Base-by-base conservation (phyloP, 2,888 invertebrate species). In the Sinohyriopsis cumingii region DNA sequence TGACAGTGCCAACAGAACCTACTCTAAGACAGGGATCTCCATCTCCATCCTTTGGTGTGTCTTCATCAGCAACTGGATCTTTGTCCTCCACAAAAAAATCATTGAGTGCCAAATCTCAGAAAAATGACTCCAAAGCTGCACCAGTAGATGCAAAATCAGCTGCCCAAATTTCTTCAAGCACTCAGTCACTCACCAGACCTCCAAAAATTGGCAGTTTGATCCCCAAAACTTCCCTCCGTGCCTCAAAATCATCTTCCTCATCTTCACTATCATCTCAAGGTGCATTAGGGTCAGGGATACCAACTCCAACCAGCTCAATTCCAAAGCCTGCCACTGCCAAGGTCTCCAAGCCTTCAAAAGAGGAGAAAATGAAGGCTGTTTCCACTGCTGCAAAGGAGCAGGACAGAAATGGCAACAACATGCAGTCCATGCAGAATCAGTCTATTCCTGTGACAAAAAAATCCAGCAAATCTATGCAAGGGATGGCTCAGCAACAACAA, bases 201-300 rank as follows among this genome's bases (percentile, higher is more conserved):
- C 80, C 85, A 24, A 86, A 86, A 73, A 81, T 82, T 53, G 84
- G 83, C 66, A 85, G 81, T 74, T 72, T 84, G 71, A 82, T 84
- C 63, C 82, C 85, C 24, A 84, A 85, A 68, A 78, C 82, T 64
- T 77, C 80, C 59, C 68, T 71, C 53, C 79, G 80, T 65, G 65
- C 77, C 56, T 76, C 79, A 68, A 80, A 79, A 65, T 78, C 81
- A 59, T 77, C 79, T 25, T 76, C 79, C 55, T 78, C 80, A 62
- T 75, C 78, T 57, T 76, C 79, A 54, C 62, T 75, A 9, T 60
- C 76, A 65, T 74, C 77, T 28, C 67, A n/a, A 74, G 72, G 67
- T 76, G 73, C 68, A 76, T 65, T 33, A 45, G 61, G 45, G 19
- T 55, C 73, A 20, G 72, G 74, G 25, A 75, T 68, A 63, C 68